Conservation (phyloP, 2,113 vertebrate genomes). For the Emydura subglobosa region DNA sequence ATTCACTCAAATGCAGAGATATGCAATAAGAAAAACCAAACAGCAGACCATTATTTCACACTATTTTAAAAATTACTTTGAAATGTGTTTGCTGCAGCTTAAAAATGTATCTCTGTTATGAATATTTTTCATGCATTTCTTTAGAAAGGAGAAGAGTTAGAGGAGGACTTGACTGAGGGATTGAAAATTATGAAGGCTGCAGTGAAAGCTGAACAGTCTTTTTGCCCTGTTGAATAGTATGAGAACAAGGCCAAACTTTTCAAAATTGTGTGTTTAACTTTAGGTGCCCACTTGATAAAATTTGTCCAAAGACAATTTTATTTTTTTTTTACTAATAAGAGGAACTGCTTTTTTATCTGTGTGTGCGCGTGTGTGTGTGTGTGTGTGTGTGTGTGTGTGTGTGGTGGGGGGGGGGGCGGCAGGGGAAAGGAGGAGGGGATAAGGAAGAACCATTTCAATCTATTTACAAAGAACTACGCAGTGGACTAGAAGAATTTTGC, state of each 20-base stretch:
- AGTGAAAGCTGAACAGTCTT: not conserved
- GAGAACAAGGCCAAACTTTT: not conserved
- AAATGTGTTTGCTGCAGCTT: not conserved
- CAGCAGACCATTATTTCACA: not conserved
- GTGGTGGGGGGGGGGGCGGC: too few species aligned
- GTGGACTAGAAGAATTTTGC: not conserved
- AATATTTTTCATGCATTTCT: not conserved
- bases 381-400: not conserved
- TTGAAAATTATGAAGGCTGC: not conserved
- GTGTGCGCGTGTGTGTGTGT: not conserved
- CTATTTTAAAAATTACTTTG: not conserved
- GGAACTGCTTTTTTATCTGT: not conserved
- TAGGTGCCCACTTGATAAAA: not conserved
- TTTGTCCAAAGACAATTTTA: fast-evolving
- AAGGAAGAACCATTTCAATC: not conserved
- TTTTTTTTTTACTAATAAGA: not conserved
- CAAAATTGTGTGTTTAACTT: not conserved
- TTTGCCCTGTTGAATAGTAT: not conserved
- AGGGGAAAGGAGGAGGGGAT: not conserved
- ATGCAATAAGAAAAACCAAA: fast-evolving
- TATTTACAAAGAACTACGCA: not conserved
- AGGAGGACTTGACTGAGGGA: not conserved
- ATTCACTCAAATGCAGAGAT: not conserved
- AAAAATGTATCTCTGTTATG: not conserved
- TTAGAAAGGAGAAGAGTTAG: not conserved